Conservation (phyloP, 2,113 vertebrate genomes). For the Capricornis sumatraensis region DNA sequence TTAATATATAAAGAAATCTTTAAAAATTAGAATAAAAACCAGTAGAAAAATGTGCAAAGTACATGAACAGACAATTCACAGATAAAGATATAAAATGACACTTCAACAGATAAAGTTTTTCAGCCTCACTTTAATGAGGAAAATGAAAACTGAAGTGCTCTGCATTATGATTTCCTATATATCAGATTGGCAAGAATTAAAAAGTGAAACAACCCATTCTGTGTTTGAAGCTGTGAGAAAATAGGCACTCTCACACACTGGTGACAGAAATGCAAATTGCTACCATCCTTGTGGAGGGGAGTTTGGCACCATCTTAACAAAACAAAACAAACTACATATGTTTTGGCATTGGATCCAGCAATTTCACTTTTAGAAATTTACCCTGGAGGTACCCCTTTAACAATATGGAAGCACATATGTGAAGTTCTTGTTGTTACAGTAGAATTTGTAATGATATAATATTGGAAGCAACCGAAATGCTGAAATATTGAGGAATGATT, state of each 20-base stretch:
- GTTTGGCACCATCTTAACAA: background rate
- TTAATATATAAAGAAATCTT: background rate
- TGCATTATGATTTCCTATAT: background rate
- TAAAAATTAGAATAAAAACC: background rate
- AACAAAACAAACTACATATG: background rate
- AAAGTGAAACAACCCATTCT: background rate
- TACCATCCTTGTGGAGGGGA: background rate
- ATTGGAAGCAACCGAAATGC: background rate
- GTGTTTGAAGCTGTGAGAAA: background rate
- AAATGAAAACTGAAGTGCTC: background rate
- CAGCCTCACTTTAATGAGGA: background rate
- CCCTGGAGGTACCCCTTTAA: background rate
- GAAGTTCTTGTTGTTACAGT: background rate
- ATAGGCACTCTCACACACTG: background rate
- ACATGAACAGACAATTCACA: background rate
- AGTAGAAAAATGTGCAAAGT: background rate
- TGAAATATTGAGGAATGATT: background rate
- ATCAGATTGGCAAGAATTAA: background rate
- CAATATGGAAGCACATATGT: background rate
- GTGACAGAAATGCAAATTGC: background rate
- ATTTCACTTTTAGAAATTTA: background rate
- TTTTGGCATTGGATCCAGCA: background rate
- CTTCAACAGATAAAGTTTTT: background rate
- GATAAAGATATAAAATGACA: background rate
- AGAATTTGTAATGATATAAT: background rate